Percentiles rank a stretch among this genome's conserved stretches.
Conservation (phyloP, 2,888 invertebrate species). For the Melanostoma scalare region DNA sequence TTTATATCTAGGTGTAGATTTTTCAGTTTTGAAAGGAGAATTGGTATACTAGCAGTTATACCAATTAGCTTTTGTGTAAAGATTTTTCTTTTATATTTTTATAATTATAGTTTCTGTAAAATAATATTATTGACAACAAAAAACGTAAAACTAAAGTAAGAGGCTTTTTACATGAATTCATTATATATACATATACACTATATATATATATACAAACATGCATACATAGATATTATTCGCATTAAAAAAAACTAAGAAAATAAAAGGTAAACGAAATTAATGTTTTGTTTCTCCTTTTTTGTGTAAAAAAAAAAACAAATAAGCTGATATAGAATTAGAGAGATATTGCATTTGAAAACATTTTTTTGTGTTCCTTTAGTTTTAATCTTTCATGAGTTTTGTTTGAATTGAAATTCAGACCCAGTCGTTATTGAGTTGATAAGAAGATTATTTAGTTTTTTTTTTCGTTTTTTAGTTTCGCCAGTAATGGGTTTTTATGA, state of each 20-base stretch:
- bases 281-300: conserved; percentile 43
- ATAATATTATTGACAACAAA: conserved; percentile 39
- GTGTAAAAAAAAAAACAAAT: conserved; percentile 37
- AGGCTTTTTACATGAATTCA: conserved; percentile 72
- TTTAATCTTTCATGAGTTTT: conserved; percentile 41
- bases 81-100: conserved; percentile 24
- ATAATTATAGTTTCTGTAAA: conserved; percentile 54
- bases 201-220: conserved; percentile 67
- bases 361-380: conserved; percentile 69
- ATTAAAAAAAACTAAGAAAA: conserved; percentile 39
- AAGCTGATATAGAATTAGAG: conserved; percentile 32
- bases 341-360: conserved; percentile 49
- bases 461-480: not conserved
- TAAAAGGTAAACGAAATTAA: conserved; percentile 46
- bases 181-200: conserved; percentile 68
- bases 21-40: conserved; percentile 15
- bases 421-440: conserved; percentile 10
- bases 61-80: conserved; percentile 41
- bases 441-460: not conserved
- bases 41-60: conserved; percentile 30
- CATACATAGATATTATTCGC: conserved; percentile 70
- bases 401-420: not conserved
- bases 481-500: too few species aligned
- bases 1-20: conserved; percentile 19
- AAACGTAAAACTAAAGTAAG: conserved; percentile 59